Evolutionary conservation across 2,888 invertebrate species (phyloP), one percentile per base, ranked within the genome.

Genomic region (Hermaeophaga mercurialis): DNA sequence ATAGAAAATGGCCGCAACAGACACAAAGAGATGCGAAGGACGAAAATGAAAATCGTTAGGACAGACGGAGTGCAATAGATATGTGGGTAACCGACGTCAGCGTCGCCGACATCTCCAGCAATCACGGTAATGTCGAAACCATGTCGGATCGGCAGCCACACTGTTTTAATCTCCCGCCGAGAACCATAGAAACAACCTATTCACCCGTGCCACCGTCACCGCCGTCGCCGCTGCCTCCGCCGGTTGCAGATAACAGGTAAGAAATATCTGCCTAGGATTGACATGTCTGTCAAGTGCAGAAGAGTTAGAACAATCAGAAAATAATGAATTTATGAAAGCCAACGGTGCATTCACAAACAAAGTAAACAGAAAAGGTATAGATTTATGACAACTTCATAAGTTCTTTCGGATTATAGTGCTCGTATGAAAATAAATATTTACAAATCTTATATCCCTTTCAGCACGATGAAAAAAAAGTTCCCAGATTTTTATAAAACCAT

Each of bases 41-140:
- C 11, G 17, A 45, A 22, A 45, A 18, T 4, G 18, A 9, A 11
- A 49, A 41, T 49, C 49, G 26, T 49, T 39, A 38, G 38, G 41
- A 15, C 39, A 6, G 49, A 41, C 26, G 41, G 50, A 43, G 75
- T 75, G 75, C 73, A 75, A 69, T 71, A 71, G 76, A 76, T 75
- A 73, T 75, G 76, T 73, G 76, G 76, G 72, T 72, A 73, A 76
- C 75, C 76, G 74, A 22, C 74, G 73, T 54, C 59, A 57, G 31
- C 59, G 58, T 53, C 58, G 54, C 54, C 60, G 53, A 47, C 62
- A 68, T 70, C 72, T 70, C 69, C 67, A 66, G 73, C 75, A 77
- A 77, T 77, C 76, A 75, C 72, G 64, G 71, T 76, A 77, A 77
- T 76, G 77, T 77, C 77, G 72, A 75, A 77, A 75, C 73, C 77